These are phyloP conservation scores for Caenorhabditis panamensis DNA, from an alignment of 2,888 invertebrate species.

Conservation along the genomic window DNA sequence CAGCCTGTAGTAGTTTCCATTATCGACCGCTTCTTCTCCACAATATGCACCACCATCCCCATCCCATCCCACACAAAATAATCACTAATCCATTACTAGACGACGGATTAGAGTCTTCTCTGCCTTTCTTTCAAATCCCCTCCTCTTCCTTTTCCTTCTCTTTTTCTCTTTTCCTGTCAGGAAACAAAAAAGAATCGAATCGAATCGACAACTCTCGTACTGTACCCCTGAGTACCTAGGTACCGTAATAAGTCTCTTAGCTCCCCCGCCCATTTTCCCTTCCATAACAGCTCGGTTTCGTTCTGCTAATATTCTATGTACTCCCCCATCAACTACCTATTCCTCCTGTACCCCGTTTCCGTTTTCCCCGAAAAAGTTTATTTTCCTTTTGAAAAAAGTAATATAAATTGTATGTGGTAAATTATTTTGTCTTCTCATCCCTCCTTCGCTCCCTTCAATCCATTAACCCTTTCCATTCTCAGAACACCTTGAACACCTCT, in stretches of 20 bases:
- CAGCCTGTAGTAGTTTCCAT: constrained; percentile 49
- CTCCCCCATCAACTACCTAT: too few species aligned
- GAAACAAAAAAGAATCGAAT: background rate
- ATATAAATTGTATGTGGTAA: constrained; percentile 64
- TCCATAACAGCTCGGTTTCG: constrained; percentile 49
- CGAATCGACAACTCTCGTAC: constrained; percentile 17
- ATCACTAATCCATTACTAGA: constrained; percentile 58
- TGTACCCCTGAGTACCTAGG: constrained; percentile 32
- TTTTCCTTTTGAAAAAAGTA: constrained; percentile 18
- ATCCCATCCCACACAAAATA: constrained; percentile 29
- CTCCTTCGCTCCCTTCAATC: background rate
- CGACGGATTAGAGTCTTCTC: constrained; percentile 48
- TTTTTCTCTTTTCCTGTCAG: background rate
- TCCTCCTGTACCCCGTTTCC: constrained; percentile 17
- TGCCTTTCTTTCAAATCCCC: constrained; percentile 38
- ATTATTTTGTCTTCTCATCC: constrained; percentile 36
- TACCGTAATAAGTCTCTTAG: constrained; percentile 29
- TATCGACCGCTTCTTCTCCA: constrained; percentile 6
- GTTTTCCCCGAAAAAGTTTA: background rate
- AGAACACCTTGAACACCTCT: background rate
- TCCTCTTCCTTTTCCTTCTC: background rate
- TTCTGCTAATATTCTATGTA: constrained; percentile 19
- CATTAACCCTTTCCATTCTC: background rate
- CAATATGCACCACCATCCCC: constrained; percentile 10
- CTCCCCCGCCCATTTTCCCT: constrained; percentile 2